These are phyloP conservation scores for Sphecodes monilicornis DNA, from an alignment of 2,888 invertebrate species.

Conservation along the genomic window DNA sequence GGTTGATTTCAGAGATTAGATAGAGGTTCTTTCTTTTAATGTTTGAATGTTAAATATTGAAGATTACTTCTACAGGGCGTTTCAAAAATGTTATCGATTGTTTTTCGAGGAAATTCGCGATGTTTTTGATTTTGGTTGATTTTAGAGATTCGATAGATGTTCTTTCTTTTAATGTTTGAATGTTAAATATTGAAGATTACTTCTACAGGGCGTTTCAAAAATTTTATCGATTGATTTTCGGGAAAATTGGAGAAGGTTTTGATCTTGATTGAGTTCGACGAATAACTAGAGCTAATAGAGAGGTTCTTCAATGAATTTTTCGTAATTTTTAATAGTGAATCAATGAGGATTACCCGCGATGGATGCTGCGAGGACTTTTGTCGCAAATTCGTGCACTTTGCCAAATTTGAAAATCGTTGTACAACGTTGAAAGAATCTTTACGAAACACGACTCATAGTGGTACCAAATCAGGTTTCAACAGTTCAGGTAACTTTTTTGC, in stretches of 20 bases:
- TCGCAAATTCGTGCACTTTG: neutral
- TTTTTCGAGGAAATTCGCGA: neutral
- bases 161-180: no score
- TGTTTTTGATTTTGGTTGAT: no score
- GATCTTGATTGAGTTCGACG: neutral
- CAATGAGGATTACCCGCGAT: constrained; percentile 1
- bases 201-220: no score
- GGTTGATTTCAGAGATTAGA: no score
- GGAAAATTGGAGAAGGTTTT: no score
- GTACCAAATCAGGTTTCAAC: constrained; percentile 8
- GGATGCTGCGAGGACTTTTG: neutral
- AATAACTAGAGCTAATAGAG: neutral
- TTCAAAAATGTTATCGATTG: neutral
- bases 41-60: no score
- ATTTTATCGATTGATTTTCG: no score
- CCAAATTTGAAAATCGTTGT: neutral
- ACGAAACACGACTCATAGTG: neutral
- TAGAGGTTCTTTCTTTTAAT: no score
- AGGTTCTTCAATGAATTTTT: neutral
- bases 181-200: no score
- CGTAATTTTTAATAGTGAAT: neutral
- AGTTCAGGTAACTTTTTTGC: neutral
- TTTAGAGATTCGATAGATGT: no score
- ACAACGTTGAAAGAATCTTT: neutral
- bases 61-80: no score